phyloP scores from a whole-genome alignment of 2,888 invertebrate species.

The Xestia c-nigrum region DNA sequence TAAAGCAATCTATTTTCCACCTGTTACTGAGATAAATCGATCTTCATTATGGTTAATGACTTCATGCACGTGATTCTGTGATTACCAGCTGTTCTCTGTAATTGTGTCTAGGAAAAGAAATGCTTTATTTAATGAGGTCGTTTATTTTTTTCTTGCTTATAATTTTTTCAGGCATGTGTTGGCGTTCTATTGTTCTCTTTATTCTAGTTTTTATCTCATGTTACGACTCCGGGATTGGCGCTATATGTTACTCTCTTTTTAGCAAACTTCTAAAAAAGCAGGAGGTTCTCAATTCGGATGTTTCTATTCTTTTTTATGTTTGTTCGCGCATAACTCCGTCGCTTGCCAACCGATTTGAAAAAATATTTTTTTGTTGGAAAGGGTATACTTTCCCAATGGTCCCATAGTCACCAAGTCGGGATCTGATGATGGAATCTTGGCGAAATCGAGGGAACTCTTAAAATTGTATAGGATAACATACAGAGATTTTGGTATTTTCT shows the following conservation, averaged over 20 bases:
- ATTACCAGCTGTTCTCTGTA: constrained; percentile 10
- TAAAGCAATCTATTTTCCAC: constrained; percentile 26
- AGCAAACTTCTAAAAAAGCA: no score
- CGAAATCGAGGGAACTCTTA: no score
- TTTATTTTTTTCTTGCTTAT: constrained; percentile 11
- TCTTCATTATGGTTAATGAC: constrained; percentile 35
- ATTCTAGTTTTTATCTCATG: not conserved
- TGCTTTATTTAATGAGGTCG: constrained; percentile 13
- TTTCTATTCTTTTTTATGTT: no score
- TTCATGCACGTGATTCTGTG: constrained; percentile 28
- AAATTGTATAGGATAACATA: no score
- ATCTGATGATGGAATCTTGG: no score
- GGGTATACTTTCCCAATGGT: no score
- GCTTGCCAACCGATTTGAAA: no score
- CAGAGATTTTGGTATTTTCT: no score
- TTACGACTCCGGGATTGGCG: not conserved
- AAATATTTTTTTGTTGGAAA: no score
- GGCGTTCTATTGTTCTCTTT: constrained; percentile 12
- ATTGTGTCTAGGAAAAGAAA: constrained; percentile 32
- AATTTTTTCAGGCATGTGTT: constrained; percentile 2
- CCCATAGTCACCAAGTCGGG: no score
- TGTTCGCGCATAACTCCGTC: no score
- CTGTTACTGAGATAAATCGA: constrained; percentile 21
- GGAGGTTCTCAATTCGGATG: no score
- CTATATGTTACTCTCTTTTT: not conserved